Evolutionary conservation across 2,888 invertebrate genomes (phyloP).

Genomic region (Pharmacophagus antenor): DNA sequence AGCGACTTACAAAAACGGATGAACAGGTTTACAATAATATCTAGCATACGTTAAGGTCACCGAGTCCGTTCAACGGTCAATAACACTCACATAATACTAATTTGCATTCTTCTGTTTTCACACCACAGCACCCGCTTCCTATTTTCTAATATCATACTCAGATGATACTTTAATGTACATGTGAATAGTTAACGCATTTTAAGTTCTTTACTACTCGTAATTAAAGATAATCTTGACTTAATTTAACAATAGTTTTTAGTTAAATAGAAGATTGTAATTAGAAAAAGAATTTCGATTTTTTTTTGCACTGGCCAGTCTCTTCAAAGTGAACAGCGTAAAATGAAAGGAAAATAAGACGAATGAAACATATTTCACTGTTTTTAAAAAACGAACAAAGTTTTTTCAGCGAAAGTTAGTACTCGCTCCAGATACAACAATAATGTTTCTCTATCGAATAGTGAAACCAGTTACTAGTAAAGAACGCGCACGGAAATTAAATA

Average conservation of each 20-base stretch:
- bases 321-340: constrained; percentile 23
- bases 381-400: constrained; percentile 39
- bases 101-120: constrained; percentile 47
- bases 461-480: constrained; percentile 56
- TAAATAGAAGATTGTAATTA: not conserved
- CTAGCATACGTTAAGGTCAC: constrained; percentile 6
- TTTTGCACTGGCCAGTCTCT: not conserved
- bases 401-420: constrained; percentile 58
- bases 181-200: not conserved
- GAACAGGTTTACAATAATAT: not conserved
- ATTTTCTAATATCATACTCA: constrained; percentile 50
- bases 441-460: constrained; percentile 61
- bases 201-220: not conserved
- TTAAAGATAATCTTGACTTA: too few species aligned
- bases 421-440: constrained; percentile 62
- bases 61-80: constrained; percentile 8
- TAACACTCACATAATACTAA: constrained; percentile 33
- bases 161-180: not conserved
- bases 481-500: constrained; percentile 55
- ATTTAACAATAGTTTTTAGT: too few species aligned
- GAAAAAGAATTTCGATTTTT: not conserved
- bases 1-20: not conserved
- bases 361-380: constrained; percentile 34
- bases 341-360: constrained; percentile 29
- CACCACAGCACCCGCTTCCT: constrained; percentile 44